Evolutionary conservation across 2,797 vertebrate genomes (phyloP), one percentile per base, ranked within the genome.

Genomic region (Poecile montanus): DNA sequence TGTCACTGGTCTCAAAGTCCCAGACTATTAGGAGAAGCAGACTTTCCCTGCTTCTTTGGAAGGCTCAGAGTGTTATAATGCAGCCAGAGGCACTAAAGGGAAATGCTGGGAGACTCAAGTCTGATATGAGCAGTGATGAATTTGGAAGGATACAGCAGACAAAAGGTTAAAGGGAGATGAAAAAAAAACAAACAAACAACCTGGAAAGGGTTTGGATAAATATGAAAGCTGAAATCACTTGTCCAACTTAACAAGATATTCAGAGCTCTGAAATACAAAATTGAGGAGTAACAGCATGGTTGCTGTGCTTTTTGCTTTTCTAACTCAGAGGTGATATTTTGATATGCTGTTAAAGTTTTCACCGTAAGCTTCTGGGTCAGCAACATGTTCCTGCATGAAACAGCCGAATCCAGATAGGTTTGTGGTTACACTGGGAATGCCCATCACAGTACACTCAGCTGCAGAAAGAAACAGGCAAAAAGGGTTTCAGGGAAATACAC

Each of bases 391-490:
- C 96, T 99, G 99, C 98, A 99, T 98, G 97, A 99, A 99, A 95
- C 99, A 99, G 91, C 99, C 99, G 1, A 99, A 99, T 57, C 99
- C 99, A 3, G 99, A 99, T 40, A 99, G 98, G 96, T 99, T 99
- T 76, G 99, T 99, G 63, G 99, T 99, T 83, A 99, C 98, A 7
- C 99, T 99, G 93, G 99, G 99, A 83, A 99, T 99, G 4, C 99
- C 99, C 99, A 99, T 99, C 51, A 99, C 99, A 0, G 99, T 99
- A 75, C 99, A 99, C 62, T 99, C 99, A 66, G 98, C 99, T 99
- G 97, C 51, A 79, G 4, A 91, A 78, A 89, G 60, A 95, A 78
- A 95, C 3, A 93, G 53, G 93, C 12, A 96, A 61, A 89, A 68
- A 67, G 21, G 0, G 0, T 91, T 90, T 92, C 47, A 85, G 70